Evolutionary conservation across 2,797 vertebrate species (phyloP).

Genomic region (Somateria mollissima): DNA sequence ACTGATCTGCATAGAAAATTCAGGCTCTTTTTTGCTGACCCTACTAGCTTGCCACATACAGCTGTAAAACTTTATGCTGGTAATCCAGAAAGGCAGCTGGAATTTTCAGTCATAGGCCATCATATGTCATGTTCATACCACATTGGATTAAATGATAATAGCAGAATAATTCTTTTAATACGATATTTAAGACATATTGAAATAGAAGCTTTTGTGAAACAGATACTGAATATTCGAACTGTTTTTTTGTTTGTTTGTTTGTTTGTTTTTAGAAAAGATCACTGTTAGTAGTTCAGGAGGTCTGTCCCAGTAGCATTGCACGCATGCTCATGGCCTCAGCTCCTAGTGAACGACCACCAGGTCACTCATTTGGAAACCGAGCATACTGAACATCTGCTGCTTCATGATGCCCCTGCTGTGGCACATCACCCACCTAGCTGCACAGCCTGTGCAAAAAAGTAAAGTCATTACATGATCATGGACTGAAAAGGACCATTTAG

Average conservation of each 20-base stretch:
- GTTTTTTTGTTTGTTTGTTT: too few species aligned
- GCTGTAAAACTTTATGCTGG: slow-evolving; percentile 30
- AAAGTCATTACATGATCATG: neutral
- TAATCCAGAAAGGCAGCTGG: slow-evolving; percentile 58
- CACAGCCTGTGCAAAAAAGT: neutral
- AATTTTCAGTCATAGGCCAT: slow-evolving; percentile 52
- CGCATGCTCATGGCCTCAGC: neutral
- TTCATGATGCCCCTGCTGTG: neutral
- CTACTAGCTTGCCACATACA: neutral
- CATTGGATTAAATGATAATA: slow-evolving; percentile 52
- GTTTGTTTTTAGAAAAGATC: neutral
- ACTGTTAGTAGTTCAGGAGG: neutral
- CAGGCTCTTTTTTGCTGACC: slow-evolving; percentile 35
- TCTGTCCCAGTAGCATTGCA: neutral
- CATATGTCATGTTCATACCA: slow-evolving; percentile 45
- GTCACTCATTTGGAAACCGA: neutral
- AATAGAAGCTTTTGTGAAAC: slow-evolving; percentile 19
- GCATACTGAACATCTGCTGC: neutral
- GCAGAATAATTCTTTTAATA: slow-evolving; percentile 37
- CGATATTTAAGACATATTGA: slow-evolving; percentile 5
- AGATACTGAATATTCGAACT: neutral
- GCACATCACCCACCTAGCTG: neutral
- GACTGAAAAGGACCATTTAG: neutral
- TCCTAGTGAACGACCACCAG: neutral
- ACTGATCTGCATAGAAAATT: slow-evolving; percentile 22